Evolutionary conservation across 2,888 invertebrate genomes (phyloP), one percentile per base, ranked within the genome.

Genomic region (Microdon myrmicae): DNA sequence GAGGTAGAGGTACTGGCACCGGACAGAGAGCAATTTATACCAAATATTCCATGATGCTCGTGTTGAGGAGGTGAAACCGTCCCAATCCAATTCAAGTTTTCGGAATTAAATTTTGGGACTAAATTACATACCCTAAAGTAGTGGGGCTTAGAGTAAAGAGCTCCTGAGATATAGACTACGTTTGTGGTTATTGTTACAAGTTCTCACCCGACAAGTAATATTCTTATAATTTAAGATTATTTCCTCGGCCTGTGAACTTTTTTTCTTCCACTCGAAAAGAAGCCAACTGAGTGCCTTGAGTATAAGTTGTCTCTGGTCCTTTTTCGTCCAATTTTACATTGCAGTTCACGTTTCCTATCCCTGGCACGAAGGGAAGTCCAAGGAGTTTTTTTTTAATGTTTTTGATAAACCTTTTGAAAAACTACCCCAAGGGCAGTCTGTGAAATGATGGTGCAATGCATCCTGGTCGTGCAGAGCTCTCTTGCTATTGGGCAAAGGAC

Each of bases 161-260:
- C 9, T 19, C 38, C 28, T 28, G 3, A 26, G 12, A 13, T 22
- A 2, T 22, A 32, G 12, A 10, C n/a, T 22, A 23, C 20, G 12
- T 38, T 10, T 26, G 13, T 23, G 61, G 68, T 64, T 69, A 67
- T 68, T 69, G 68, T 69, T 66, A 70, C 70, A 68, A 70, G 70
- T 70, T 70, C 69, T 70, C 70, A 70, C 66, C 70, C 60, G 51
- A 47, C 53, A 67, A 61, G 67, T 69, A 69, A 70, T 69, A 70
- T 70, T 70, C 69, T 68, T 68, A 70, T 70, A 70, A 70, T 70
- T 70, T 69, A 70, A 70, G 70, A 70, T 70, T 70, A 70, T 68
- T 70, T 68, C 67, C 68, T 56, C 56, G 41, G 29, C 37, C 51
- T 64, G 58, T 44, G n/a, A n/a, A 64, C 39, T 45, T 45, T n/a